These are phyloP conservation scores for Morus bassanus DNA, from an alignment of 2,797 vertebrate species.

Conservation along the genomic window DNA sequence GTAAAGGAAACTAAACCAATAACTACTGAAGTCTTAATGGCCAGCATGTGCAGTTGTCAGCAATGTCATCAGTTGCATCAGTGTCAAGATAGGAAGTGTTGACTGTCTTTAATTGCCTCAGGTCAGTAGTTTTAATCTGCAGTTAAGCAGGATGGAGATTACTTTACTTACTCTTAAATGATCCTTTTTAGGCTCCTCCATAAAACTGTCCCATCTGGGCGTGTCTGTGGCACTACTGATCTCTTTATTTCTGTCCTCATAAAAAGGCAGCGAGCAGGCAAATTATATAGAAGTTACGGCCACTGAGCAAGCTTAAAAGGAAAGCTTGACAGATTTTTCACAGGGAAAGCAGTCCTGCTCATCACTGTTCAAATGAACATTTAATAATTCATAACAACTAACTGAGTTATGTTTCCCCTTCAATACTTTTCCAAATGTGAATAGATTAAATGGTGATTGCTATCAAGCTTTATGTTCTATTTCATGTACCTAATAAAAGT, in stretches of 20 bases:
- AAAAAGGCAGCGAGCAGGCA: slow-evolving; percentile 27
- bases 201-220: not conserved
- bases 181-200: slow-evolving; percentile 2
- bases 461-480: slow-evolving; percentile 77
- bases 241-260: slow-evolving; percentile 42
- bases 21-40: not conserved
- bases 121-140: slow-evolving; percentile 8
- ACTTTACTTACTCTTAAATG: slow-evolving; percentile 36
- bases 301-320: slow-evolving; percentile 1
- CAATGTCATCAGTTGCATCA: not conserved
- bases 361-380: slow-evolving; percentile 60
- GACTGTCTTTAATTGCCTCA: not conserved
- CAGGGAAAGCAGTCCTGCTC: slow-evolving; percentile 38
- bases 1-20: not conserved
- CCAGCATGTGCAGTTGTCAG: not conserved
- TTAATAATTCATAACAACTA: slow-evolving; percentile 79
- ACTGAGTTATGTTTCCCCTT: slow-evolving; percentile 70
- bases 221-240: not conserved
- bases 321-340: not conserved
- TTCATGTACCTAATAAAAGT: slow-evolving; percentile 76
- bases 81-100: not conserved
- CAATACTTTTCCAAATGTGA: slow-evolving; percentile 70
- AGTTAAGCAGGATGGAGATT: not conserved
- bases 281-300: slow-evolving; percentile 47
- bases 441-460: slow-evolving; percentile 76